phyloP scores from a whole-genome alignment of 1,140 invertebrate genomes.

The Babylonia areolata region DNA sequence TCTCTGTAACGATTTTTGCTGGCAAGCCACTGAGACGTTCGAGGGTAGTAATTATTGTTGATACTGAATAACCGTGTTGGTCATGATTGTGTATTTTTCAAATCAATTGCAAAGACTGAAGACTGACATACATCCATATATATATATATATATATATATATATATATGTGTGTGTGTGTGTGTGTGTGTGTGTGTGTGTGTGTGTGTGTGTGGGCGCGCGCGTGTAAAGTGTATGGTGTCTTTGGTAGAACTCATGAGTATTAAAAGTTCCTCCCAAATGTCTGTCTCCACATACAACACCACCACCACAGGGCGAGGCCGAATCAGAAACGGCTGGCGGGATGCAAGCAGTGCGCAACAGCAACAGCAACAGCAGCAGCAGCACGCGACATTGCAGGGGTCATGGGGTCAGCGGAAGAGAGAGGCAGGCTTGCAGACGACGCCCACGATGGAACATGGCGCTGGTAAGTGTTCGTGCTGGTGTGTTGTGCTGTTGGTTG shows the following conservation, averaged over 20 bases:
- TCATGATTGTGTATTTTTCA: no score
- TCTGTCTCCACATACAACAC: no score
- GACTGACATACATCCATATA: no score
- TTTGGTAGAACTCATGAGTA: no score
- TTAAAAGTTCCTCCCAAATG: not conserved
- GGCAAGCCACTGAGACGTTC: no score
- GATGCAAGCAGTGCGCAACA: no score
- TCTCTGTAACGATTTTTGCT: no score
- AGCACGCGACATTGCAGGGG: slow-evolving; percentile 22
- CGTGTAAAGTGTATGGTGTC: no score
- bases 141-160: not conserved
- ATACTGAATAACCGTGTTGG: no score
- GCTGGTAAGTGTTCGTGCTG: not conserved
- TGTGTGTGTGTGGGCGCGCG: not conserved
- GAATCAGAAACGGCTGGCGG: slow-evolving; percentile 35
- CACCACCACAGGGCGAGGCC: slow-evolving; percentile 38
- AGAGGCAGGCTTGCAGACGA: slow-evolving; percentile 31
- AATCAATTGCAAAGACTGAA: no score
- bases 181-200: not conserved
- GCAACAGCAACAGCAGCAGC: not conserved
- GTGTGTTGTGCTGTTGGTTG: not conserved
- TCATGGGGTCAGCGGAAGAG: slow-evolving; percentile 31
- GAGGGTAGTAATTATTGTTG: no score
- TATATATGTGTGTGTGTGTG: not conserved
- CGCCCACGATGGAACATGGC: slow-evolving; percentile 27